Evolutionary conservation across 2,888 invertebrate genomes (phyloP), one percentile per base, ranked within the genome.

Genomic region (Loripinus fragilis): DNA sequence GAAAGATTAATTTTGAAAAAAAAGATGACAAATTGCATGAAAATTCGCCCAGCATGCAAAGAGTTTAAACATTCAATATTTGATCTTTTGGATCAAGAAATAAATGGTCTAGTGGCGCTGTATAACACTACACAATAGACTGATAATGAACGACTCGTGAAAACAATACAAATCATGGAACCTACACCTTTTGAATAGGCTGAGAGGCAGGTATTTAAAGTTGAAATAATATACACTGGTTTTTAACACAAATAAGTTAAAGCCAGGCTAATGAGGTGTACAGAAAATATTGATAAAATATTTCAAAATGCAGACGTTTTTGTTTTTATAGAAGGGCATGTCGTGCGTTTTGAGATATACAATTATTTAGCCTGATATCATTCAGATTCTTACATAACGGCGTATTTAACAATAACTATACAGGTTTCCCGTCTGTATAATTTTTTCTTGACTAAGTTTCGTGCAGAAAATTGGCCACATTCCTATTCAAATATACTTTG

Each of bases 131-230:
- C 33, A 60, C 33, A 60, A 60, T 12, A 33, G 60, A 33, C 60
- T 60, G 60, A 60, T 60, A 60, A 60, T 60, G 20, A 60, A 60
- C 20, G 1, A 20, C 15, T 60, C 60, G 33, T 12, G 33, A 60
- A 60, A 33, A 60, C 60, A 60, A 60, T 60, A 15, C 25, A 45
- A 45, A 45, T 2, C n/a, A 45, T 45, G 45, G 45, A 45, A 45
- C 45, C 7, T 45, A 45, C 8, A 45, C n/a, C 17, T 20, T 12
- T 20, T 45, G 45, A 45, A 45, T 45, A 45, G 45, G 17, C 45
- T 20, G 45, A 17, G 45, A 45, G 20, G 8, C 25, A 8, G 3
- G 25, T 8, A 8, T 60, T 30, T 60, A 60, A 60, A 60, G 60
- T 60, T 52, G 33, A 33, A 60, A 30, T 28, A 17, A 23, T 7